Evolutionary conservation across 64 coral and sea anemone genomes (phyloP).

Genomic region (Anthopleura sola): DNA sequence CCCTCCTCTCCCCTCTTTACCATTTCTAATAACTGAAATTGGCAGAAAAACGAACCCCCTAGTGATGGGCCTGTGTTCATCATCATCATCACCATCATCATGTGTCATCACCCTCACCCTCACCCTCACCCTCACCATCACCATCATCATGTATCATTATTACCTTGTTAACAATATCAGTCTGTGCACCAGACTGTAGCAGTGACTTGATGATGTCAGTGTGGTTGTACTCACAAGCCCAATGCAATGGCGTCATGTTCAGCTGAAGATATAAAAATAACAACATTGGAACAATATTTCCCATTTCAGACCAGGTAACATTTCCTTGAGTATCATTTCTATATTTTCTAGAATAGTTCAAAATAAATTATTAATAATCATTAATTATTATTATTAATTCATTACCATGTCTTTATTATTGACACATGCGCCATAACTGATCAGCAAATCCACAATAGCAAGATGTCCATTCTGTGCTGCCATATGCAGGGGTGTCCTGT

Average conservation of each 20-base stretch:
- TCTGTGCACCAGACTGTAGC: constrained; percentile 73
- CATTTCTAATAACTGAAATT: too few species aligned
- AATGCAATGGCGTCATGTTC: constrained; percentile 99
- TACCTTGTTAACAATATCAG: constrained; percentile 87
- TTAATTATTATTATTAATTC: background rate
- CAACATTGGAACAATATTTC: background rate
- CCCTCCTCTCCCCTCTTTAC: too few species aligned
- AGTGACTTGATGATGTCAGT: constrained; percentile 81
- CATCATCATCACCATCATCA: too few species aligned
- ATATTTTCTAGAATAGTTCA: too few species aligned
- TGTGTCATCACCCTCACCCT: background rate
- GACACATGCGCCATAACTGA: constrained; percentile 83
- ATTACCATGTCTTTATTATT: constrained; percentile 94
- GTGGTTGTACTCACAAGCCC: constrained; percentile 96
- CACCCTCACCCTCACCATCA: too few species aligned
- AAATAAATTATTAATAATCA: too few species aligned
- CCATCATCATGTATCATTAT: background rate
- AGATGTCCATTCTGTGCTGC: constrained; percentile 95
- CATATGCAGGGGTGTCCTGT: constrained; percentile 94
- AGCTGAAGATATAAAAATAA: constrained; percentile 37
- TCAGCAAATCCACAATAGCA: constrained; percentile 82
- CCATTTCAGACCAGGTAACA: background rate
- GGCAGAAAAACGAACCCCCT: too few species aligned
- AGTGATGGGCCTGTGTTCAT: too few species aligned
- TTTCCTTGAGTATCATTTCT: background rate